Conservation (phyloP, 2,888 invertebrate genomes). For the Crossocerus cetratus region DNA sequence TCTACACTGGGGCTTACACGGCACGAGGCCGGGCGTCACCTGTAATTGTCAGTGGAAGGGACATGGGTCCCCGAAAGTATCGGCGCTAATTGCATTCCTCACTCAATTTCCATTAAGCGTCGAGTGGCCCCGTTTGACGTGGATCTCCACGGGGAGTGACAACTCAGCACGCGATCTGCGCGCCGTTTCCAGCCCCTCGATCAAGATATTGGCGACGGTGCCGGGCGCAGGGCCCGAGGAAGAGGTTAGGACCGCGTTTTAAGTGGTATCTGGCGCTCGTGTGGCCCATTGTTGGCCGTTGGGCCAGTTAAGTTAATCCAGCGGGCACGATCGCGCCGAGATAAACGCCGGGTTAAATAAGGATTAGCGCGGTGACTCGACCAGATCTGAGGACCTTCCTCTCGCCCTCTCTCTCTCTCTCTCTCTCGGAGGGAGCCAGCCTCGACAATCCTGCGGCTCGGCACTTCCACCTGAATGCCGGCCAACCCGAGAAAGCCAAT, state of each 20-base stretch:
- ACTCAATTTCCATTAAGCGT: constrained; percentile 61
- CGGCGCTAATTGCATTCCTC: constrained; percentile 48
- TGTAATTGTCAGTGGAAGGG: constrained; percentile 35
- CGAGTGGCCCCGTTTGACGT: constrained; percentile 36
- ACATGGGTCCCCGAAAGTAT: constrained; percentile 2
- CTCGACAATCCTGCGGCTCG: not conserved
- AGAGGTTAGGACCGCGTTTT: constrained; percentile 32
- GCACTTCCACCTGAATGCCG: constrained; percentile 14
- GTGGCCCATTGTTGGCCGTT: constrained; percentile 49
- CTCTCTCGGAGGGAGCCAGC: not conserved
- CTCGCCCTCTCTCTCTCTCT: constrained; percentile 6
- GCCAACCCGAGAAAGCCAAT: constrained; percentile 25
- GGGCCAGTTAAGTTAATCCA: constrained; percentile 67
- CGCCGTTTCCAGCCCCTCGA: too few species aligned
- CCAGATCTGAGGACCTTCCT: constrained; percentile 41
- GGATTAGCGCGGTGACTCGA: constrained; percentile 71
- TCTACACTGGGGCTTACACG: too few species aligned
- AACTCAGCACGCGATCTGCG: constrained; percentile 33
- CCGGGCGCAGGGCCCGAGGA: not conserved
- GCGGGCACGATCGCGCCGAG: constrained; percentile 59
- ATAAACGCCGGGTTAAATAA: constrained; percentile 70
- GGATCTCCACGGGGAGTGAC: constrained; percentile 35
- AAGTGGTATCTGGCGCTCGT: constrained; percentile 52
- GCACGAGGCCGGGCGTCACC: constrained; percentile 26
- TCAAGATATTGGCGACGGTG: constrained; percentile 42